phyloP scores from a whole-genome alignment of 2,888 invertebrate genomes.

The Euplexia lucipara region DNA sequence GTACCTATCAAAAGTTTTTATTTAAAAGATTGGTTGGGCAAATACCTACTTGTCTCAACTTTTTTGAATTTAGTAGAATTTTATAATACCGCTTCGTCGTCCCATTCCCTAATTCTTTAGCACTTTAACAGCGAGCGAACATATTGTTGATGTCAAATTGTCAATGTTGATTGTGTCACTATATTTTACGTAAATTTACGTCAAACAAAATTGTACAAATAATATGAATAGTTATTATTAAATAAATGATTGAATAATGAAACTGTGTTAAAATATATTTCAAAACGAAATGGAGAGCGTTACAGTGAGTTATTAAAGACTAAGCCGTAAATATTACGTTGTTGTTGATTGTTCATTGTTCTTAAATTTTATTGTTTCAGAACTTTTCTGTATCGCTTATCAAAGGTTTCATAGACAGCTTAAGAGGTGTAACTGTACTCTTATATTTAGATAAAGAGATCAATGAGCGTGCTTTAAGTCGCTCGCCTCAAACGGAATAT shows the following conservation, averaged over 20 bases:
- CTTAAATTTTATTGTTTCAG: constrained; percentile 86
- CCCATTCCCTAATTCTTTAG: constrained; percentile 10
- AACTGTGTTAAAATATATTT: constrained; percentile 62
- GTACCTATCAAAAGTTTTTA: too few species aligned
- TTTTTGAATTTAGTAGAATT: constrained; percentile 42
- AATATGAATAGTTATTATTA: constrained; percentile 57
- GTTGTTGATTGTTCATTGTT: constrained; percentile 63
- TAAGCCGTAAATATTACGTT: constrained; percentile 47
- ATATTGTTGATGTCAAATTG: constrained; percentile 36
- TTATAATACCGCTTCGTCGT: constrained; percentile 2
- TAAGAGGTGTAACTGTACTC: constrained; percentile 94
- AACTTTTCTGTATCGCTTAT: constrained; percentile 92
- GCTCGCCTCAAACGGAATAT: constrained; percentile 89
- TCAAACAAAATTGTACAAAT: constrained; percentile 65
- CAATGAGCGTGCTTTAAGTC: constrained; percentile 91
- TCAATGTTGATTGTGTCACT: constrained; percentile 44
- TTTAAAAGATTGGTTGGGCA: too few species aligned
- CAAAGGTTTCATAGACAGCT: constrained; percentile 95
- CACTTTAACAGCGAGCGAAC: too few species aligned
- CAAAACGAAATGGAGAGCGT: constrained; percentile 79
- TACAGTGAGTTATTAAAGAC: constrained; percentile 68
- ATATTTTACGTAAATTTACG: constrained; percentile 60
- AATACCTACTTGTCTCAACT: too few species aligned
- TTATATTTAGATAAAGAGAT: constrained; percentile 95
- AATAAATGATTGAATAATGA: constrained; percentile 67